Conservation (phyloP, 2,113 vertebrate species). For the Coptodon bakossiorum region DNA sequence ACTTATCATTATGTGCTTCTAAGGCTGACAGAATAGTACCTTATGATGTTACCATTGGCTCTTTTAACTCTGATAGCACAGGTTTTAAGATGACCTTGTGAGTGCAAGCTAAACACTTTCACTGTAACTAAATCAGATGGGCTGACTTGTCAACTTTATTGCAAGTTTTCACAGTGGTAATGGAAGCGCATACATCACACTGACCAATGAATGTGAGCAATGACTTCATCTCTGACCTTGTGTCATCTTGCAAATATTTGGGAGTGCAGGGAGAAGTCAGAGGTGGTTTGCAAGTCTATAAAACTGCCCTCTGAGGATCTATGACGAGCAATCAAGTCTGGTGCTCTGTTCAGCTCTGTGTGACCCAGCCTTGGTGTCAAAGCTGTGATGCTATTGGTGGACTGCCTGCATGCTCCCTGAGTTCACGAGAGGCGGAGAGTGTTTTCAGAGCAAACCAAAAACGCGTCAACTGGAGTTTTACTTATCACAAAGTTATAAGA, state of each 20-base stretch:
- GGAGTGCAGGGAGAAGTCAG: slow-evolving; percentile 10
- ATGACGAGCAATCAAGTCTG: slow-evolving; percentile 15
- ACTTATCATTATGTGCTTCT: not conserved
- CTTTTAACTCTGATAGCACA: not conserved
- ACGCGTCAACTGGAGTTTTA: not conserved
- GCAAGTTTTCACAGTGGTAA: not conserved
- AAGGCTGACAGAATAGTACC: not conserved
- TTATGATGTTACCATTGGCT: not conserved
- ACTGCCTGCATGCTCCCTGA: not conserved
- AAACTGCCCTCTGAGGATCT: slow-evolving; percentile 19
- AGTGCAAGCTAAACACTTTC: not conserved
- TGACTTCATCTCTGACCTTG: slow-evolving; percentile 40
- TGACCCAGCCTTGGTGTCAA: slow-evolving; percentile 1
- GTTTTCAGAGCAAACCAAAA: slow-evolving; percentile 2
- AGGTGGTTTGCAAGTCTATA: slow-evolving; percentile 13
- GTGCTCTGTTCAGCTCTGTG: slow-evolving; percentile 15
- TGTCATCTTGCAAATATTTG: slow-evolving; percentile 24
- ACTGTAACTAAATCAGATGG: not conserved
- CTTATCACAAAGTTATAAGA: not conserved
- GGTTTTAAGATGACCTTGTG: not conserved
- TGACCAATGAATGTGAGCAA: slow-evolving; percentile 33
- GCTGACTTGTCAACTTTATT: not conserved
- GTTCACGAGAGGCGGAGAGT: not conserved
- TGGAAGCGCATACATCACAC: not conserved
- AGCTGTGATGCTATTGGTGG: not conserved